Conservation (phyloP, 2,888 invertebrate genomes). For the Pedicia rivosa region DNA sequence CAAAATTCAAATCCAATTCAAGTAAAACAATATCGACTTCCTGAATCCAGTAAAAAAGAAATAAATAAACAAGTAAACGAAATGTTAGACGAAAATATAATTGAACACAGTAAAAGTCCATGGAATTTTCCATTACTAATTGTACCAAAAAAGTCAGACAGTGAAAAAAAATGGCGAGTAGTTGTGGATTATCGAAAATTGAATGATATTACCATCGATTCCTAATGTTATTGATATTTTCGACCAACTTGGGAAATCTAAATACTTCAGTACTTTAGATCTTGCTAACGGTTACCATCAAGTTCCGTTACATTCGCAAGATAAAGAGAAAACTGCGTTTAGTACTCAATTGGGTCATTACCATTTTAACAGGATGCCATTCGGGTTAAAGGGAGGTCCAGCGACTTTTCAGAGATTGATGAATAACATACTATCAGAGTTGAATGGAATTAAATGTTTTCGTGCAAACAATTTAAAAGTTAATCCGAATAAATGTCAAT, state of each 20-base stretch:
- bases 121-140: slow-evolving; percentile 8
- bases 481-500: slow-evolving; percentile 16
- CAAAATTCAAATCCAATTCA: neutral
- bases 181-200: neutral
- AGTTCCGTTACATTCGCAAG: slow-evolving; percentile 7
- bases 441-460: slow-evolving; percentile 11
- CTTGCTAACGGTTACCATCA: slow-evolving; percentile 12
- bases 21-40: neutral
- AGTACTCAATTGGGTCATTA: slow-evolving; percentile 11
- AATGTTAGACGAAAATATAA: neutral
- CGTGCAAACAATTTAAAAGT: slow-evolving; percentile 12
- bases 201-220: neutral
- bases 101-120: neutral
- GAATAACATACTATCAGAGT: slow-evolving; percentile 15
- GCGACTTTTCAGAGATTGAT: slow-evolving; percentile 18
- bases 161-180: neutral
- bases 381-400: slow-evolving; percentile 16
- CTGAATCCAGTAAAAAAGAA: neutral
- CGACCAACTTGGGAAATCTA: slow-evolving; percentile 9
- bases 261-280: slow-evolving; percentile 11
- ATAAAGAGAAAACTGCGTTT: slow-evolving; percentile 13
- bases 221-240: slow-evolving; percentile 10
- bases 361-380: slow-evolving; percentile 14
- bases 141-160: slow-evolving; percentile 9
- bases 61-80: neutral